A percentile compares a stretch with the other conserved stretches of the same genome.
phyloP scores from a whole-genome alignment of 2,888 invertebrate genomes.

The Nymphalis urticae region DNA sequence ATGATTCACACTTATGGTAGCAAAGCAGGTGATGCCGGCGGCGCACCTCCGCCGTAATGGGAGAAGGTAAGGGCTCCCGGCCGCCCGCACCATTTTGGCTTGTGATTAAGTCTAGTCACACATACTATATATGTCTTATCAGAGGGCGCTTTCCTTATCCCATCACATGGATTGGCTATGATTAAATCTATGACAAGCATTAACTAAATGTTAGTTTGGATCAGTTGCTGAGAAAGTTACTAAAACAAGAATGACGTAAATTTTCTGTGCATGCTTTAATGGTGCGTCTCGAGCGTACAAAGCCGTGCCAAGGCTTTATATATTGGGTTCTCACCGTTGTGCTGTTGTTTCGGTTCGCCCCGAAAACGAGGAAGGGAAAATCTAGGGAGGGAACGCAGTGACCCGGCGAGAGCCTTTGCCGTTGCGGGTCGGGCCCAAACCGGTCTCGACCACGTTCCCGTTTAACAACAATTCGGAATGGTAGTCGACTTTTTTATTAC shows the following conservation, averaged over 20 bases:
- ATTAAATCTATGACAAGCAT: constrained; percentile 78
- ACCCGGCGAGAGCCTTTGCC: constrained; percentile 55
- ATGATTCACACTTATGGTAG: constrained; percentile 69
- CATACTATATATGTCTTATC: constrained; percentile 65
- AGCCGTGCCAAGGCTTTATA: constrained; percentile 78
- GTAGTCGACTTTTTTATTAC: constrained; percentile 78
- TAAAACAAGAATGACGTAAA: constrained; percentile 52
- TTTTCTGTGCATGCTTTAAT: constrained; percentile 64
- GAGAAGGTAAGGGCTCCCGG: constrained; percentile 81
- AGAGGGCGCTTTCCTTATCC: constrained; percentile 90
- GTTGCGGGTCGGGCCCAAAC: constrained; percentile 49
- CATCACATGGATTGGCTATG: constrained; percentile 81
- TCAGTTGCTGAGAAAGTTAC: constrained; percentile 76
- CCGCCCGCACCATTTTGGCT: constrained; percentile 78
- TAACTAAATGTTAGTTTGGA: constrained; percentile 69
- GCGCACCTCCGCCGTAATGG: constrained; percentile 82
- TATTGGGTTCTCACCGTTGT: constrained; percentile 79
- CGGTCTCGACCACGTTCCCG: constrained; percentile 61
- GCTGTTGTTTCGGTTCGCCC: constrained; percentile 72
- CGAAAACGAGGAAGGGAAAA: constrained; percentile 62
- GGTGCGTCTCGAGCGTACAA: constrained; percentile 75
- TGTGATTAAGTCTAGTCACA: constrained; percentile 56
- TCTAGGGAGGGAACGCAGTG: constrained; percentile 58
- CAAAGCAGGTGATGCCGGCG: constrained; percentile 76
- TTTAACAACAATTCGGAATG: constrained; percentile 68